Base-by-base conservation (phyloP, 1,140 invertebrate species). In the Aphelinus atriplicis region DNA sequence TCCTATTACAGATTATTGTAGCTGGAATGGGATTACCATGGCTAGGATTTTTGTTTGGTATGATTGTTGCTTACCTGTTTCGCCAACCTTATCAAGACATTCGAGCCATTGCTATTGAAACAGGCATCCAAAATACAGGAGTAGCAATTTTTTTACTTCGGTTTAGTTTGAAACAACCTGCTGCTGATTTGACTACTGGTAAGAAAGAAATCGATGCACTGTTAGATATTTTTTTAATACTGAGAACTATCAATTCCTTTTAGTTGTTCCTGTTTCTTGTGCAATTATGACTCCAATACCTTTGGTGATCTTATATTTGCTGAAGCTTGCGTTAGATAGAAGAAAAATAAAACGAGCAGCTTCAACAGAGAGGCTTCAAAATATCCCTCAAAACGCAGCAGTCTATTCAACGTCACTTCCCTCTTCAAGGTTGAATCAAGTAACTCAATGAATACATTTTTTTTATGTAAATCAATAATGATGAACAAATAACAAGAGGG, bases 201-300 rank as follows among this genome's bases (percentile, higher is more conserved):
- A 86, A 83, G 70, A 64, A 64, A 69, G 66, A 57, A 47, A 58
- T 77, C n/a, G 1, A 9, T 58, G 53, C 56, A 50, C n/a, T 70
- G 64, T 62, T 77, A 63, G 7, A 75, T 63, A 68, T 7, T 65
- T 76, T 78, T 1, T 72, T 67, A 4, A 62, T 71, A 71, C 69
- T 61, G 26, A 53, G 69, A 58, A 62, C 26, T 26, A 26, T 26
- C 26, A 26, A 42, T 82, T 72, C 73, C 85, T 84, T 89, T 76
- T 81, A 91, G 94, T 96, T 77, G 90, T 96, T 65, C 97, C 96
- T 7, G 95, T 98, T 0, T 91, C 95, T 3, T 93, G 95, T 47
- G 96, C 96, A 10, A 93, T 97, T 51, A 97, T 99, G 94, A 99
- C 97, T 1, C 97, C 97, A 42, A 81, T 98, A 47, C 96, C 97